Evolutionary conservation across 1,140 invertebrate species (phyloP).

Genomic region (Meloidogyne chitwoodi): DNA sequence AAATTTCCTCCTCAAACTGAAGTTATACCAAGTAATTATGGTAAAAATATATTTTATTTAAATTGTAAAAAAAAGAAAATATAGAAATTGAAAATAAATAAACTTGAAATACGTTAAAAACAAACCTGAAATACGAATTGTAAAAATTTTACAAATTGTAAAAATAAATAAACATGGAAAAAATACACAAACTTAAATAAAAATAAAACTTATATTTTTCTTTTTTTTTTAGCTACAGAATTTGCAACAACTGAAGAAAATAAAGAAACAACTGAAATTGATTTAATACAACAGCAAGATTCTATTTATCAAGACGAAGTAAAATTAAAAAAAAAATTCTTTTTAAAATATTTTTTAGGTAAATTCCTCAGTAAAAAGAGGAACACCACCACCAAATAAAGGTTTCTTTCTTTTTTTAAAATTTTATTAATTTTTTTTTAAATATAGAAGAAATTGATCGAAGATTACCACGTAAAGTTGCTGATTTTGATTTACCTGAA

Average conservation of each 20-base stretch:
- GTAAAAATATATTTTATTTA: background rate
- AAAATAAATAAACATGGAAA: too few relatives aligned
- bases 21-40: background rate
- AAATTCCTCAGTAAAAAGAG: background rate
- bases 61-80: too few relatives aligned
- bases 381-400: background rate
- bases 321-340: background rate
- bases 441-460: background rate
- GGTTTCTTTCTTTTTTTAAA: background rate
- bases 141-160: too few relatives aligned
- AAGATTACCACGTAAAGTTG: constrained; percentile 26
- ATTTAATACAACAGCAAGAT: background rate
- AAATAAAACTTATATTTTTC: background rate
- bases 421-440: background rate
- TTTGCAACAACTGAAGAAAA: background rate
- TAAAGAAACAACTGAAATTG: background rate
- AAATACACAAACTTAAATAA: too few relatives aligned
- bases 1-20: background rate
- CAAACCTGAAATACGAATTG: too few relatives aligned
- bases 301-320: background rate
- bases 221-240: background rate
- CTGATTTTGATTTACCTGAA: constrained; percentile 48
- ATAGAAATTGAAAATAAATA: too few relatives aligned
- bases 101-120: too few relatives aligned
- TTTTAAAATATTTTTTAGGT: background rate